These are phyloP conservation scores for Ciona savignyi DNA, from an alignment of 23 tunicate genomes.

Conservation along the genomic window DNA sequence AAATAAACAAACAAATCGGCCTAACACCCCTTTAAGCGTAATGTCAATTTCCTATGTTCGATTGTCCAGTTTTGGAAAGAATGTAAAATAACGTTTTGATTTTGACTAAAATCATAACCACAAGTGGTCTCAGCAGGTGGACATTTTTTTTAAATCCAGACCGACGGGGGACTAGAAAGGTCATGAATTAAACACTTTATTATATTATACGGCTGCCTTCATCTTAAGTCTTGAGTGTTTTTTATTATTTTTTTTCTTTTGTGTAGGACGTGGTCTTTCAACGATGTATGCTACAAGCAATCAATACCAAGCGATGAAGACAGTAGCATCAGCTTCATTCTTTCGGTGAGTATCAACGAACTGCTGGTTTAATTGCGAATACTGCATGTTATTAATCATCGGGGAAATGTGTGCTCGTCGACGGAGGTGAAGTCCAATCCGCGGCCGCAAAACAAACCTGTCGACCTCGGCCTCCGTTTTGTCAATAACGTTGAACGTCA, in stretches of 20 bases:
- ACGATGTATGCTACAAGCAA: slow-evolving; percentile 62
- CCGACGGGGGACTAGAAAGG: background rate
- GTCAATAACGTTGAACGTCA: background rate
- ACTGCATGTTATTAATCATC: background rate
- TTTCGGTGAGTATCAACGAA: slow-evolving; percentile 2
- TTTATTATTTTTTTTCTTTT: too few species aligned
- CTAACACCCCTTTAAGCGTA: too few species aligned
- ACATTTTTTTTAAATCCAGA: background rate
- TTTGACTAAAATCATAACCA: too few species aligned
- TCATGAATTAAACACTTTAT: background rate
- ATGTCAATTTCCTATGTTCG: too few species aligned
- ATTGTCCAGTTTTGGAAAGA: too few species aligned
- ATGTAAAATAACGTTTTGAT: too few species aligned
- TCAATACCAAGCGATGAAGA: slow-evolving; percentile 9
- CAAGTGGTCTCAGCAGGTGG: background rate
- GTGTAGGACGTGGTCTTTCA: slow-evolving; percentile 69
- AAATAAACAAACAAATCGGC: too few species aligned
- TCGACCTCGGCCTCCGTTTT: background rate
- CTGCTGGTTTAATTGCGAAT: background rate
- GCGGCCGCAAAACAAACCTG: background rate
- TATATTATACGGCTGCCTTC: background rate
- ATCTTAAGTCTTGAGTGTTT: background rate
- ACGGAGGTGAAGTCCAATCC: background rate
- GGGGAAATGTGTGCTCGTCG: background rate
- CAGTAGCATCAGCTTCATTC: background rate